Conservation (phyloP, 2,888 invertebrate genomes). For the Hyles lineata region DNA sequence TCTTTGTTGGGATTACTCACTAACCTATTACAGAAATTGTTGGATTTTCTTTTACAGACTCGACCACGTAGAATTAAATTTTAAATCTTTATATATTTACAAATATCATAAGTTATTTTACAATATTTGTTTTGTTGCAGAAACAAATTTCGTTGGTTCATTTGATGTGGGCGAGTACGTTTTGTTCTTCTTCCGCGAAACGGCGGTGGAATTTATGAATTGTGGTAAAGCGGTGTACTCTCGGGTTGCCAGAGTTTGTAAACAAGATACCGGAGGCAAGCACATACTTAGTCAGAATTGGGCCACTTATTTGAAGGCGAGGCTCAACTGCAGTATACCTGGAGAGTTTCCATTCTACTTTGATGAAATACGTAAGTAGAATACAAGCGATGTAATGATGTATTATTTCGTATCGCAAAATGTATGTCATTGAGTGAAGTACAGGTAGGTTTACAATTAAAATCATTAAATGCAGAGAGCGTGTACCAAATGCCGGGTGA, state of each 20-base stretch:
- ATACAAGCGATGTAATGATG: not conserved
- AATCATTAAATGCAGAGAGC: constrained; percentile 80
- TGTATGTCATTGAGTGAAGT: not conserved
- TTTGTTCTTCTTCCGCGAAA: constrained; percentile 89
- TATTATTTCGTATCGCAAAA: not conserved
- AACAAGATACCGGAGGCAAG: constrained; percentile 88
- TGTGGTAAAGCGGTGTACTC: constrained; percentile 89
- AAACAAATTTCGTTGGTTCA: constrained; percentile 89
- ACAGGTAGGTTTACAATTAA: constrained; percentile 31
- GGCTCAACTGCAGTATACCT: constrained; percentile 89
- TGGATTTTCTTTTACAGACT: not conserved
- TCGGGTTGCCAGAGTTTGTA: constrained; percentile 90
- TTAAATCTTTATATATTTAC: not conserved
- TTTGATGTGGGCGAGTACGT: constrained; percentile 89
- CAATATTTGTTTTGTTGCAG: constrained; percentile 65
- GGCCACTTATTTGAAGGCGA: constrained; percentile 88
- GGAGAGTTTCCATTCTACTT: constrained; percentile 91
- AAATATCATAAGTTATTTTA: not conserved
- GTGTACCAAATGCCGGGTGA: constrained; percentile 87
- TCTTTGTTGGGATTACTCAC: constrained; percentile 7
- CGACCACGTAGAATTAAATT: not conserved
- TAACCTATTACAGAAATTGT: not conserved
- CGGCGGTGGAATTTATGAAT: constrained; percentile 88
- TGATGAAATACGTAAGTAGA: constrained; percentile 88
- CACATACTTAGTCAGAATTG: constrained; percentile 87